Conservation (phyloP, 1,140 invertebrate species). For the Oncopodura yosiiana region DNA sequence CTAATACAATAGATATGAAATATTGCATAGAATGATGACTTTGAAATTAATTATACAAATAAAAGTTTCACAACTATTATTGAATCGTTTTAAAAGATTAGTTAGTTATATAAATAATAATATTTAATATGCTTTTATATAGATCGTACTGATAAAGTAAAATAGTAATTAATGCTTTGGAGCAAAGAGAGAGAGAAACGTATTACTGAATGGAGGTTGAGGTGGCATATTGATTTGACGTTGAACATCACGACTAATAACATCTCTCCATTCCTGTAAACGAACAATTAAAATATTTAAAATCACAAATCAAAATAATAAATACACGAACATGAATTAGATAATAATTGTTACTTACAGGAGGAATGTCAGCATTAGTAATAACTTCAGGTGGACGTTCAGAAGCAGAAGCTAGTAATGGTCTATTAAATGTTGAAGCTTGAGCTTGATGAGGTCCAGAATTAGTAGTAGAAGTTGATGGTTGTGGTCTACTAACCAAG, state of each 20-base stretch:
- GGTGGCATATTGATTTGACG: constrained; percentile 15
- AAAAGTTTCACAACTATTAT: too few species aligned
- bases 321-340: background rate
- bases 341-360: background rate
- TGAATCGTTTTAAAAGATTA: too few species aligned
- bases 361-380: background rate
- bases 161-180: constrained; percentile 2
- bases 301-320: background rate
- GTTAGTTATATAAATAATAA: too few species aligned
- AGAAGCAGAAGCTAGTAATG: background rate
- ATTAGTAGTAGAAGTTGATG: background rate
- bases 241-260: constrained; percentile 9
- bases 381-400: background rate
- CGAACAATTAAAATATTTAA: background rate
- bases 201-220: constrained; percentile 4
- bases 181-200: constrained; percentile 12
- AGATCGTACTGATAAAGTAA: too few species aligned
- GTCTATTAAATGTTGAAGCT: background rate
- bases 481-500: background rate
- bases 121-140: too few species aligned
- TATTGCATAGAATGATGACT: too few species aligned
- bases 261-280: constrained; percentile 19
- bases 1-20: too few species aligned
- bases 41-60: too few species aligned
- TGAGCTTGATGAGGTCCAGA: background rate